Base-by-base conservation (phyloP, 2,113 vertebrate genomes). In the Notarius lentiginosus region DNA sequence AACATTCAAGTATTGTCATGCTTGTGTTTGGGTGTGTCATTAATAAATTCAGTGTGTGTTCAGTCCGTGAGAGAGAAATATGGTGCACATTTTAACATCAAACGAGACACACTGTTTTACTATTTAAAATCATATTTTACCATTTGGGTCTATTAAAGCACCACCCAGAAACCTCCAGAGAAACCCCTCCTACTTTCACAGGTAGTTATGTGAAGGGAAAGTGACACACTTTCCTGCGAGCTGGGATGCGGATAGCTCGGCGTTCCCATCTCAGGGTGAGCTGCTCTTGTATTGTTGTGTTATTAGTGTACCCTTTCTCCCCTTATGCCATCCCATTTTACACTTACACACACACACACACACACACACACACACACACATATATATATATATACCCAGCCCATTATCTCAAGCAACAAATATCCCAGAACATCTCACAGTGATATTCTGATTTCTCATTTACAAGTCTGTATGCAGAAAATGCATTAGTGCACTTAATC, bases 301-400 rank as follows among this genome's bases (percentile, higher is more conserved):
- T 53, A 53, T 76, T 14, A 76, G 8, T n/a, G 73, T 5, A 51
- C 5, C 24, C 10, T 77, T 77, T 55, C 49, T 55, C 49, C 8
- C 20, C 18, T 47, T 49, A 73, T 47, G 18, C 7, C 70, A 20
- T 2, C 34, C 84, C 51, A 66, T 66, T 75, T 66, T 73, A 86
- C 75, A 86, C 83, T 47, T 47, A 86, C 41, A 53, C 51, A 53
- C 51, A 53, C 2, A 53, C 51, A 53, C n/a, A 86, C 41, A 53
- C 51, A 53, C 51, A 53, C 2, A 53, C 51, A 53, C n/a, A 86
- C 41, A 53, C 51, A 53, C 51, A 53, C 2, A 53, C 51, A 53
- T n/a, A n/a, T n/a, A n/a, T n/a, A n/a, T n/a, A n/a, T 53, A 10
- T 34, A 34, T 88, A 89, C 83, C 81, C 82, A 61, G 58, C 7